phyloP scores from a whole-genome alignment of 2,113 vertebrate species.

The Istiophorus platypterus region DNA sequence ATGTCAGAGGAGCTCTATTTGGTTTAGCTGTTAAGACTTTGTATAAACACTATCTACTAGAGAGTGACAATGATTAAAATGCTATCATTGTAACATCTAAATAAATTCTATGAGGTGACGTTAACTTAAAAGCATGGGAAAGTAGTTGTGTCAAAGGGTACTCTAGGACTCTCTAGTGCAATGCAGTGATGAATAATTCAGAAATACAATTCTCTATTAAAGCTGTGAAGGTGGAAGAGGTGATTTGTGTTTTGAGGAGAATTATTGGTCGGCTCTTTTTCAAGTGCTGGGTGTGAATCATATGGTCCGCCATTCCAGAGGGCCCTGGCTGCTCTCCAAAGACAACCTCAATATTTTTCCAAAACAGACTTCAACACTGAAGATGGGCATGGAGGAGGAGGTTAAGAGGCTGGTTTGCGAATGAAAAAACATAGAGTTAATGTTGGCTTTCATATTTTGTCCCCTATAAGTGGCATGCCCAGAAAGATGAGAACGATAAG shows the following conservation, averaged over 20 bases:
- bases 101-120: slow-evolving; percentile 58
- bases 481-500: not conserved
- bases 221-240: slow-evolving; percentile 50
- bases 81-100: slow-evolving; percentile 34
- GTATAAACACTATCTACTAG: slow-evolving; percentile 15
- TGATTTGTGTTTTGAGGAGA: slow-evolving; percentile 55
- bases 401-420: not conserved
- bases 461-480: not conserved
- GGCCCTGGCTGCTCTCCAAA: slow-evolving; percentile 32
- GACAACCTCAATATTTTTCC: slow-evolving; percentile 33
- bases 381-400: not conserved
- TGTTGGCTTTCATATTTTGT: not conserved
- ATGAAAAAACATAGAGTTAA: not conserved
- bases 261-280: slow-evolving; percentile 46
- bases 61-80: slow-evolving; percentile 41
- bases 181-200: slow-evolving; percentile 66
- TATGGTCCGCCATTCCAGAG: not conserved
- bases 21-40: slow-evolving; percentile 28
- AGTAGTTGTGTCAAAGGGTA: slow-evolving; percentile 44
- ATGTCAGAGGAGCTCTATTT: not conserved
- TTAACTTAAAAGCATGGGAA: slow-evolving; percentile 52
- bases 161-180: not conserved
- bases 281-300: slow-evolving; percentile 20
- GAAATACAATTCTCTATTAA: slow-evolving; percentile 43
- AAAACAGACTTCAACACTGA: slow-evolving; percentile 14